phyloP scores from a whole-genome alignment of 2,888 invertebrate species.

The Tetranychus truncatus region DNA sequence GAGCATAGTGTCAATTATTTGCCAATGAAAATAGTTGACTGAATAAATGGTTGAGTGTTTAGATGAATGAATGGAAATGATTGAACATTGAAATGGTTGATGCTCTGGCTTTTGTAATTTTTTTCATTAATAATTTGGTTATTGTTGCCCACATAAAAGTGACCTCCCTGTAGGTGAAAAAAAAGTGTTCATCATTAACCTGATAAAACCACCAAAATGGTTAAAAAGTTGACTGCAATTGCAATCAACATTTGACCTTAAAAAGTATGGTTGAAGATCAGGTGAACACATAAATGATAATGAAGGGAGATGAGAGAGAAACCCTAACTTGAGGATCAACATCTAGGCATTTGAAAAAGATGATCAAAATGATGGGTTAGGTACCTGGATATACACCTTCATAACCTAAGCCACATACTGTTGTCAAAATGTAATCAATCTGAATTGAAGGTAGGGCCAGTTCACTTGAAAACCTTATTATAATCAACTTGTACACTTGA shows the following conservation, averaged over 20 bases:
- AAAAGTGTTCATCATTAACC: background rate
- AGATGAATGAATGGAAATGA: no score
- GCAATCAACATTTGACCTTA: background rate
- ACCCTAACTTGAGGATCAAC: background rate
- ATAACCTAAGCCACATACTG: background rate
- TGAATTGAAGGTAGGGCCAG: background rate
- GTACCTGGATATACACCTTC: background rate
- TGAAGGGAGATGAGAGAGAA: background rate
- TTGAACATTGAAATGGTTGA: no score
- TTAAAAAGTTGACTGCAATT: background rate
- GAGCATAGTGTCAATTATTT: no score
- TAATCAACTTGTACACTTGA: background rate
- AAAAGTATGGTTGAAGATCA: background rate
- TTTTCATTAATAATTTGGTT: background rate
- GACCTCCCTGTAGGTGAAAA: background rate
- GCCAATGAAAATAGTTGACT: no score
- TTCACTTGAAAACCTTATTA: background rate
- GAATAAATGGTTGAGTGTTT: no score
- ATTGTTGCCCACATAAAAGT: background rate
- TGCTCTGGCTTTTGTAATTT: no score
- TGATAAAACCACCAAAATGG: background rate
- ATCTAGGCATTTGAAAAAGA: background rate
- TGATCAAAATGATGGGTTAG: background rate
- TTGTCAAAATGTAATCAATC: background rate
- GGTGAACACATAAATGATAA: background rate